Percentiles rank a stretch among this genome's conserved stretches.
Evolutionary conservation across 2,797 vertebrate genomes (phyloP).

Genomic region (Propithecus deckenii): DNA sequence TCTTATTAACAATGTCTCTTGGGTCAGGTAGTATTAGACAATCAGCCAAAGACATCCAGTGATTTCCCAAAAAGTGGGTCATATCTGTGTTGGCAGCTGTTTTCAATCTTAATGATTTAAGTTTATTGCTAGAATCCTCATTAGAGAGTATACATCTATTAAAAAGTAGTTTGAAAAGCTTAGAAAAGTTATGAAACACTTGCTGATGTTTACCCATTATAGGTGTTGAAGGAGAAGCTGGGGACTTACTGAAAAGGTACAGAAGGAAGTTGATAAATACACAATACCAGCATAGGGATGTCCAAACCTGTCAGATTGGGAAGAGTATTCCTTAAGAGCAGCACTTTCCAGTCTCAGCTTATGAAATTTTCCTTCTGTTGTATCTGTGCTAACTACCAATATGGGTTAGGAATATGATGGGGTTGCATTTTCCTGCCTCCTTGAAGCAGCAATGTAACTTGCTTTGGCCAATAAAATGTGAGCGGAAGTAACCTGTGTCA

Average conservation of each 20-base stretch:
- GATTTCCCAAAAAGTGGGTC: neutral
- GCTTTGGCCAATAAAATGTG: too few relatives aligned
- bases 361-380: neutral
- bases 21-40: neutral
- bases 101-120: slow-evolving; percentile 38
- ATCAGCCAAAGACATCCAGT: slow-evolving; percentile 1
- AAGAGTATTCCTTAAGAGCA: neutral
- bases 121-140: slow-evolving; percentile 4
- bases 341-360: neutral
- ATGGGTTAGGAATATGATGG: neutral
- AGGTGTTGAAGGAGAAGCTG: neutral
- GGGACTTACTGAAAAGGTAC: neutral
- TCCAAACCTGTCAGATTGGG: neutral
- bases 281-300: neutral
- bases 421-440: neutral
- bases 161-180: slow-evolving; percentile 19
- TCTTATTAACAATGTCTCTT: slow-evolving; percentile 31
- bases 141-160: neutral
- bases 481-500: neutral
- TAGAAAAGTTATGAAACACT: neutral
- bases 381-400: neutral
- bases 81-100: neutral
- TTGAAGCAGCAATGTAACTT: neutral
- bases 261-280: neutral
- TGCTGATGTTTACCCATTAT: neutral